Conservation (phyloP, 2,888 invertebrate species). For the Spilarctia lutea region DNA sequence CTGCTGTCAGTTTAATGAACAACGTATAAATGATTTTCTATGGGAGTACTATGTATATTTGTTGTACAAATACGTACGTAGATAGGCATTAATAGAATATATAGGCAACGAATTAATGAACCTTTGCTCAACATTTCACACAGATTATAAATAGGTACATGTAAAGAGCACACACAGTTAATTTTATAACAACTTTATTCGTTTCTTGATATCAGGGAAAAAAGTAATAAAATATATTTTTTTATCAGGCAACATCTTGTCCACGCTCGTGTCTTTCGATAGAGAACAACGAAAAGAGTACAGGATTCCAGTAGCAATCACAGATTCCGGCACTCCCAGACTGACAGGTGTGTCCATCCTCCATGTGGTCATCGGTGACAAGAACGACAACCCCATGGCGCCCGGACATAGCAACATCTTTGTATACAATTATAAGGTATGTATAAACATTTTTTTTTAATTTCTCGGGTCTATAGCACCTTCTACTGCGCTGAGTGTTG, state of each 20-base stretch:
- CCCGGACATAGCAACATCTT: slow-evolving; percentile 96
- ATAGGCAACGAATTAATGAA: neutral
- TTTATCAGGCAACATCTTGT: slow-evolving; percentile 87
- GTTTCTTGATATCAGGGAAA: neutral
- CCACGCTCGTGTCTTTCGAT: slow-evolving; percentile 92
- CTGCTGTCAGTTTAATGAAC: slow-evolving; percentile 30
- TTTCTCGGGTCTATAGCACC: neutral
- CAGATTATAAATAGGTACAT: no score
- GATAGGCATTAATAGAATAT: no score
- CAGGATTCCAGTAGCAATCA: slow-evolving; percentile 95
- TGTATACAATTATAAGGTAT: slow-evolving; percentile 96
- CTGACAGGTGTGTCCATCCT: slow-evolving; percentile 94
- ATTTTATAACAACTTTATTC: neutral
- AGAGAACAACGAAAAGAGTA: slow-evolving; percentile 95
- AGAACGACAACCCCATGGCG: slow-evolving; percentile 96
- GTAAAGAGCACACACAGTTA: no score
- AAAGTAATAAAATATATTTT: neutral
- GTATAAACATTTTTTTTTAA: slow-evolving; percentile 11
- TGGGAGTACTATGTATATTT: slow-evolving; percentile 21
- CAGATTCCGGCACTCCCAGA: slow-evolving; percentile 92
- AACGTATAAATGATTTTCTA: slow-evolving; percentile 35
- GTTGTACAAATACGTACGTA: slow-evolving; percentile 6
- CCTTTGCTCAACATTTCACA: neutral
- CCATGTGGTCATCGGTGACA: slow-evolving; percentile 96
- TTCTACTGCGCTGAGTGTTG: no score